These are phyloP conservation scores for Pilophorus perplexus DNA, from an alignment of 2,888 invertebrate species.

Conservation along the genomic window DNA sequence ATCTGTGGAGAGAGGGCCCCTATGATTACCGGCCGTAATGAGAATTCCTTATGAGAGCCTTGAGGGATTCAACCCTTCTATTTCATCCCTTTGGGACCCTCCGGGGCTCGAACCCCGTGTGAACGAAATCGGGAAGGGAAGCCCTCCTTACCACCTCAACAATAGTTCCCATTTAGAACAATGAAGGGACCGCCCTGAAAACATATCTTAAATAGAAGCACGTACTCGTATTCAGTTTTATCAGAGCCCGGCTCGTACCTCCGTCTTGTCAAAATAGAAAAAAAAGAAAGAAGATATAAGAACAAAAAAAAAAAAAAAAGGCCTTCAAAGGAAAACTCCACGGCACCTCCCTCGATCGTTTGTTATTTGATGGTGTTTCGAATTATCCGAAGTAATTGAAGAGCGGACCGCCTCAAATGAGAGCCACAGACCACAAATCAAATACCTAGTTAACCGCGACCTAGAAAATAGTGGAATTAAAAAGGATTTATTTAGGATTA, in stretches of 20 bases:
- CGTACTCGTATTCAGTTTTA: slow-evolving; percentile 25
- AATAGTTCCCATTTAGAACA: slow-evolving; percentile 33
- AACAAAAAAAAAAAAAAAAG: too few relatives aligned
- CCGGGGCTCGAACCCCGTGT: slow-evolving; percentile 12
- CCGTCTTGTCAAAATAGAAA: background rate
- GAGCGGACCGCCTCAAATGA: too few relatives aligned
- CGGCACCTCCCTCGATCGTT: too few relatives aligned
- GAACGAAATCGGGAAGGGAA: too few relatives aligned
- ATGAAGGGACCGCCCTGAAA: slow-evolving; percentile 23
- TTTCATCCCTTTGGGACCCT: slow-evolving; percentile 3
- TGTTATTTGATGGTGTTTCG: too few relatives aligned
- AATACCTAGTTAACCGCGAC: too few relatives aligned
- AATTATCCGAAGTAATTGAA: too few relatives aligned
- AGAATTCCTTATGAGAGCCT: slow-evolving; percentile 7
- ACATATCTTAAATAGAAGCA: slow-evolving; percentile 34
- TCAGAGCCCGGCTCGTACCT: background rate
- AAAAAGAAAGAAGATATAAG: background rate
- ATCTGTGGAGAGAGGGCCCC: slow-evolving; percentile 10
- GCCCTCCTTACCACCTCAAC: slow-evolving; percentile 12
- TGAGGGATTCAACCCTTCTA: slow-evolving; percentile 5
- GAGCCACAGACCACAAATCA: too few relatives aligned
- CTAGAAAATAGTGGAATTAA: too few relatives aligned
- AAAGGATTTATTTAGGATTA: too few relatives aligned
- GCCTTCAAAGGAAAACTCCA: too few relatives aligned
- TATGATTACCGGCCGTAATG: slow-evolving; percentile 21